Percentiles rank a stretch among this genome's conserved stretches.
Evolutionary conservation across 2,888 invertebrate genomes (phyloP).

Genomic region (Schrankia costaestrigalis): DNA sequence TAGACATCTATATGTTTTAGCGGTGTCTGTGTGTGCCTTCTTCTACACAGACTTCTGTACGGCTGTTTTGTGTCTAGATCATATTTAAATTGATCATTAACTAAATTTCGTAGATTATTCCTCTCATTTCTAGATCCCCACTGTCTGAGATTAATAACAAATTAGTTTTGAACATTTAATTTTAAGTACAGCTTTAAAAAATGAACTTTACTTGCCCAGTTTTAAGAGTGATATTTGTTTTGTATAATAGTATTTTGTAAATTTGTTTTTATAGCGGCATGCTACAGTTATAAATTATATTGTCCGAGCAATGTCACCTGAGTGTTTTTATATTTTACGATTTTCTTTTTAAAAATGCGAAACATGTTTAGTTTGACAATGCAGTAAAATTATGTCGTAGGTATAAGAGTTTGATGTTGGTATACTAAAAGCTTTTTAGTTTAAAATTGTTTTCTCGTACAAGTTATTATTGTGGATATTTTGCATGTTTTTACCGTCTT

Average conservation of each 20-base stretch:
- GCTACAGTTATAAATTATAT: constrained; percentile 50
- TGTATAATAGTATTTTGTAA: constrained; percentile 1
- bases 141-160: constrained; percentile 31
- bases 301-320: constrained; percentile 57
- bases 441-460: constrained; percentile 9
- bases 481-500: constrained; percentile 8
- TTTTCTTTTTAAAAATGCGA: constrained; percentile 44
- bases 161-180: constrained; percentile 4
- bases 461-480: constrained; percentile 15
- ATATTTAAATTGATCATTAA: constrained; percentile 42
- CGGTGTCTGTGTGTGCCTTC: too few relatives aligned
- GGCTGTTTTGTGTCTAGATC: too few relatives aligned
- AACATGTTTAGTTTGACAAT: constrained; percentile 45
- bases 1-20: too few relatives aligned
- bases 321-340: constrained; percentile 53
- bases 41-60: too few relatives aligned
- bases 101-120: constrained; percentile 46
- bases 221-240: background rate
- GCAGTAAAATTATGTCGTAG: constrained; percentile 30
- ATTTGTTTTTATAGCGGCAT: constrained; percentile 23
- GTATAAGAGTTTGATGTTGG: constrained; percentile 25
- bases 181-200: background rate
- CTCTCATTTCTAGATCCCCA: constrained; percentile 42
- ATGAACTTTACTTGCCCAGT: background rate
- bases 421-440: constrained; percentile 29